These are phyloP conservation scores for Megaceryle maxima DNA, from an alignment of 2,113 vertebrate species.

Conservation along the genomic window DNA sequence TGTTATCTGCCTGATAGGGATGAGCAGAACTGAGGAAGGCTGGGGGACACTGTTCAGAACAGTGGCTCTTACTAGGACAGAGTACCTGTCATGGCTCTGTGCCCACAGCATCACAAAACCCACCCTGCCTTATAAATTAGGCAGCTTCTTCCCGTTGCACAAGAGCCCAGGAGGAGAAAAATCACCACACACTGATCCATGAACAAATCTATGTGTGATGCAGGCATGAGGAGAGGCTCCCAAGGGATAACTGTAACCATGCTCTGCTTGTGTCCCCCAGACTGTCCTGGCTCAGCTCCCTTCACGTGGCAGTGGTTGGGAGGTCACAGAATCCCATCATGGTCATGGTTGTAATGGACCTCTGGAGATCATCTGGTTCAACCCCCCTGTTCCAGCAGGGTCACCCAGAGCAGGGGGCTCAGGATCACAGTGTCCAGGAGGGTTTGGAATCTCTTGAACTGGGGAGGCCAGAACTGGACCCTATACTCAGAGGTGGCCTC, in stretches of 20 bases:
- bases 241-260: neutral
- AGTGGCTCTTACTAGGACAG: neutral
- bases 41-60: no score
- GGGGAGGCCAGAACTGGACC: neutral
- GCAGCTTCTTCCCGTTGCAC: neutral
- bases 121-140: neutral
- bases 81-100: neutral
- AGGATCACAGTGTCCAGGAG: no score
- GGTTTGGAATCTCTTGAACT: neutral
- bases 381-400: no score
- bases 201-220: fast-evolving
- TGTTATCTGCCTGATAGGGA: fast-evolving
- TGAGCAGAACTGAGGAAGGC: neutral
- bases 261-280: neutral
- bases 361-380: no score
- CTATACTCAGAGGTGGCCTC: neutral
- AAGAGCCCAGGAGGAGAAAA: neutral
- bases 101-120: neutral
- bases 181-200: neutral
- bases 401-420: no score
- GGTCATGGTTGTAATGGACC: no score
- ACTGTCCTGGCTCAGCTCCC: neutral
- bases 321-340: neutral
- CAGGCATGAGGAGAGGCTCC: neutral
- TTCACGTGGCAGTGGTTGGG: neutral